These are phyloP conservation scores for Pediacus dermestoides DNA, from an alignment of 2,888 invertebrate genomes.

Conservation along the genomic window DNA sequence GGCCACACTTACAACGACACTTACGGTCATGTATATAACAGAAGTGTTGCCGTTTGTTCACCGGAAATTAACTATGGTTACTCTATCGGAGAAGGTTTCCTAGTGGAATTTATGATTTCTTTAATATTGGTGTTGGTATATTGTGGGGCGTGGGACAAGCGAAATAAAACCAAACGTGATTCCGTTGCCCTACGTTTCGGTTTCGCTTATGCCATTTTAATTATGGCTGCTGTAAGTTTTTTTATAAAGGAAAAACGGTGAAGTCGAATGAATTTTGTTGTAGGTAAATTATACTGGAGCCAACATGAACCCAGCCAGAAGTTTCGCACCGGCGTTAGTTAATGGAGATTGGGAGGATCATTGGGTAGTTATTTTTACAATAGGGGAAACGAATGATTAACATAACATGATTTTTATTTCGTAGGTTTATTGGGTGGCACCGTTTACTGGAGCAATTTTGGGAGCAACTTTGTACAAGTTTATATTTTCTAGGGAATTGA, in stretches of 20 bases:
- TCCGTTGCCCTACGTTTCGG: slow-evolving; percentile 66
- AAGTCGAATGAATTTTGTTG: slow-evolving; percentile 14
- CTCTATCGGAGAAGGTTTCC: slow-evolving; percentile 53
- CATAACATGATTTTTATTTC: no score
- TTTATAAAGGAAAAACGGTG: not conserved
- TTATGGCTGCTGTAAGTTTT: slow-evolving; percentile 60
- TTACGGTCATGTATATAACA: slow-evolving; percentile 1
- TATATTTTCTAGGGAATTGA: no score
- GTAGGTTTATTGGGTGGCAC: no score
- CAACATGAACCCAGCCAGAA: slow-evolving; percentile 68
- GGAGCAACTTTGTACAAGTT: no score
- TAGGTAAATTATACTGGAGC: slow-evolving; percentile 60
- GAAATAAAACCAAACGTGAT: slow-evolving; percentile 63
- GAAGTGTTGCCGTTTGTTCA: slow-evolving; percentile 40
- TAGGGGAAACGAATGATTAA: no score
- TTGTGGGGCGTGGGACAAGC: slow-evolving; percentile 70
- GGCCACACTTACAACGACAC: slow-evolving; percentile 16
- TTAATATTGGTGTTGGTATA: slow-evolving; percentile 62
- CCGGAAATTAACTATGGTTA: slow-evolving; percentile 32
- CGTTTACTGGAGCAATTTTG: no score
- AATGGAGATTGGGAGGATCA: slow-evolving; percentile 63
- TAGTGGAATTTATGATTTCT: slow-evolving; percentile 65
- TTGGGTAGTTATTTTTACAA: no score
- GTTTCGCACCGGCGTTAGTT: slow-evolving; percentile 69
- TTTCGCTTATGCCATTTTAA: slow-evolving; percentile 61